A percentile compares a stretch with the other conserved stretches of the same genome.
Conservation (phyloP, 2,888 invertebrate genomes). For the Nebria salina region DNA sequence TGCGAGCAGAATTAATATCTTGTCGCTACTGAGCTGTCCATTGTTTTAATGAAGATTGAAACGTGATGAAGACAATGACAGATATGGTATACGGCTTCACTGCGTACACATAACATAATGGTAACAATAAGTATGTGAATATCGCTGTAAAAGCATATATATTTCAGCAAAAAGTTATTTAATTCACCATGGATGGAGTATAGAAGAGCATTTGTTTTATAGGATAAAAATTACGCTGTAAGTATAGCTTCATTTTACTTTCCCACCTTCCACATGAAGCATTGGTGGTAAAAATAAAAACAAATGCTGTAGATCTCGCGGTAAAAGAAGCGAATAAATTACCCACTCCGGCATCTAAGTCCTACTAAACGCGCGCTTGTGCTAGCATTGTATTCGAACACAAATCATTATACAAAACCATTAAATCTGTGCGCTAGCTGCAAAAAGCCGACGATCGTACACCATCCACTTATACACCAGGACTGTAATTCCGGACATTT, state of each 20-base stretch:
- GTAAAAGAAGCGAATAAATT: constrained; percentile 23
- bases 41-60: too few relatives aligned
- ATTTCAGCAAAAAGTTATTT: constrained; percentile 14
- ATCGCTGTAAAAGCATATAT: too few relatives aligned
- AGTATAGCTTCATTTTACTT: not conserved
- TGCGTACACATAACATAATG: too few relatives aligned
- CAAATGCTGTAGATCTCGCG: constrained; percentile 5
- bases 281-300: constrained; percentile 12
- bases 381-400: constrained; percentile 17
- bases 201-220: constrained; percentile 1
- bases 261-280: not conserved
- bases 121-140: too few relatives aligned
- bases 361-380: not conserved
- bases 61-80: too few relatives aligned
- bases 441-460: constrained; percentile 15
- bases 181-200: not conserved
- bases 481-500: constrained; percentile 16
- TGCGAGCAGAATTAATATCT: too few relatives aligned
- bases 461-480: not conserved
- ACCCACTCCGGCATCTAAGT: constrained; percentile 8
- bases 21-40: too few relatives aligned
- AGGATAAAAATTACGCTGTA: not conserved
- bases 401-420: constrained; percentile 23
- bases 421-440: constrained; percentile 13
- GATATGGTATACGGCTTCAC: too few relatives aligned